phyloP scores from a whole-genome alignment of 2,888 invertebrate genomes.

The Nasonovia ribisnigri region DNA sequence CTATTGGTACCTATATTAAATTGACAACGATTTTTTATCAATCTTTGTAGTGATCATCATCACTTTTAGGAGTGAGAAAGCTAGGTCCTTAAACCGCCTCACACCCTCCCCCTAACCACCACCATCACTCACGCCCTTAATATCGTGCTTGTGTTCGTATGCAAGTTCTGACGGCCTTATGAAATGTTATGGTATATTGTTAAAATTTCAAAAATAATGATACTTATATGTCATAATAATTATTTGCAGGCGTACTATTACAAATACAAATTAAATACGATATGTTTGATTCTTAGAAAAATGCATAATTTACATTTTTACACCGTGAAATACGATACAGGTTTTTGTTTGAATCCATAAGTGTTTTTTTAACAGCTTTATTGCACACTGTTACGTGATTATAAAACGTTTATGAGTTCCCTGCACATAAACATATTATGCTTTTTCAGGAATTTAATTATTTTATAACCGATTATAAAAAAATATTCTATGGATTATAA shows the following conservation, averaged over 20 bases:
- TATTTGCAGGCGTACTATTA: background rate
- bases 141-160: too few relatives aligned
- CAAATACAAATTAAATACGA: background rate
- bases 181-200: background rate
- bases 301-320: background rate
- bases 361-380: background rate
- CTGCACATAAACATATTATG: background rate
- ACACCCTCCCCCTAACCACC: background rate
- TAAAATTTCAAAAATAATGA: background rate
- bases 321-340: background rate
- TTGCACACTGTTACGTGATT: background rate
- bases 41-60: background rate
- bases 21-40: background rate
- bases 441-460: background rate
- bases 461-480: constrained; percentile 23
- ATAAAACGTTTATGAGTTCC: background rate
- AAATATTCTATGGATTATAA: background rate
- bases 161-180: background rate
- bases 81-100: background rate
- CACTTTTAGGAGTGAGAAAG: background rate
- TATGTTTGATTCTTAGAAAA: background rate
- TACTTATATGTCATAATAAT: background rate
- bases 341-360: background rate
- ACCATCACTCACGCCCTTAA: too few relatives aligned
- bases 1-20: background rate